Evolutionary conservation across 2,888 invertebrate species (phyloP), one percentile per base, ranked within the genome.

Genomic region (Gisinianus flammeolus): DNA sequence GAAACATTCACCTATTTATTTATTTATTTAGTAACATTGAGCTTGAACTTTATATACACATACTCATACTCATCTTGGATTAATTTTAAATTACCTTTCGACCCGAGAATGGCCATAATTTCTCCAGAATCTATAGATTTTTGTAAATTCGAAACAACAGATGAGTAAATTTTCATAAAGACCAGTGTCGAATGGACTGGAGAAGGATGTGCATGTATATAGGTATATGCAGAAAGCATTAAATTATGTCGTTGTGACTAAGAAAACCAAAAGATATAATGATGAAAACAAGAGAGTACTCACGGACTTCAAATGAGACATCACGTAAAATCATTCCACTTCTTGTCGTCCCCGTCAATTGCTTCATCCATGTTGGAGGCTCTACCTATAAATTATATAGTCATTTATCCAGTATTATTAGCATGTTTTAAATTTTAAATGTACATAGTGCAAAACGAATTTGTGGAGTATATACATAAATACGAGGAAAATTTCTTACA

Each of bases 61-160:
- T 12, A 35, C n/a, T 33, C 33, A 8, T 70, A 22, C 10, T 4
- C 16, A 70, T 22, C 5, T 26, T 8, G 28, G 31, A 30, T n/a
- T 26, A 67, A 67, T 16, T 16, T 30, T 26, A 30, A 67, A 8
- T 28, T 35, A 92, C 96, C 96, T 90, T 96, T 96, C 0, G 96
- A 96, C 12, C 97, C 97, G 58, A 97, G 88, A 78, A 97, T 92
- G 44, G 97, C 97, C 86, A 97, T 92, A 74, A 97, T 94, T 87
- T 97, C 97, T 5, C 97, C 97, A 70, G 95, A 94, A 86, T 94
- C n/a, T n/a, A n/a, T n/a, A n/a, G n/a, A n/a, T n/a, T n/a, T n/a
- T n/a, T n/a, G n/a, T n/a, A n/a, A n/a, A n/a, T n/a, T n/a, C n/a
- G n/a, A n/a, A n/a, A n/a, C n/a, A n/a, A n/a, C n/a, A n/a, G n/a